These are phyloP conservation scores for Didymodactylos carnosus DNA, from an alignment of 2,888 invertebrate species.

Conservation along the genomic window DNA sequence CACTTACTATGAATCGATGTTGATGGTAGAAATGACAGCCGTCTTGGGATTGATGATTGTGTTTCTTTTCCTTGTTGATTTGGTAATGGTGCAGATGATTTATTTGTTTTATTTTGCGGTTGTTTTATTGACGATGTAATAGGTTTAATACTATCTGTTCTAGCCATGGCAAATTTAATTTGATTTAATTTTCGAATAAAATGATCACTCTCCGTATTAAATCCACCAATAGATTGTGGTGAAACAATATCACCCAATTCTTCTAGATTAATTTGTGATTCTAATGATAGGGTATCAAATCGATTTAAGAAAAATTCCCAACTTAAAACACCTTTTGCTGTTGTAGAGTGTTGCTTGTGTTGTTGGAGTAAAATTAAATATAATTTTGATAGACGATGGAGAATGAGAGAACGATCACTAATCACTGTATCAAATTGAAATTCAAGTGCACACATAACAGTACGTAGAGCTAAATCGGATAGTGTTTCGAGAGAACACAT, in stretches of 20 bases:
- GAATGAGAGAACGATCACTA: conserved; percentile 79
- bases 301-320: conserved; percentile 95
- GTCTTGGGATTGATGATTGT: not conserved
- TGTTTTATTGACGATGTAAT: not conserved
- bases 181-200: not conserved
- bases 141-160: not conserved
- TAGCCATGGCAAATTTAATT: not conserved
- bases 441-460: conserved; percentile 47
- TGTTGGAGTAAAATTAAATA: conserved; percentile 58
- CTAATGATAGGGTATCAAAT: conserved; percentile 80
- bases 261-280: conserved; percentile 67
- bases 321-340: conserved; percentile 53
- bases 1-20: no score
- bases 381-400: conserved; percentile 79
- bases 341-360: conserved; percentile 43
- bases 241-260: conserved; percentile 55
- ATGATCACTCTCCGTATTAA: not conserved
- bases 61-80: no score
- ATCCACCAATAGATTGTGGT: conserved; percentile 46
- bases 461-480: conserved; percentile 65
- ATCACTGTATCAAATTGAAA: conserved; percentile 93
- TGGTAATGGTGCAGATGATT: no score
- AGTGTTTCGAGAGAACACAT: conserved; percentile 77
- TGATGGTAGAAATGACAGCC: no score
- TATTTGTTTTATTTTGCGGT: no score